Evolutionary conservation across 2,113 vertebrate species (phyloP).

Genomic region (Nerophis lumbriciformis): DNA sequence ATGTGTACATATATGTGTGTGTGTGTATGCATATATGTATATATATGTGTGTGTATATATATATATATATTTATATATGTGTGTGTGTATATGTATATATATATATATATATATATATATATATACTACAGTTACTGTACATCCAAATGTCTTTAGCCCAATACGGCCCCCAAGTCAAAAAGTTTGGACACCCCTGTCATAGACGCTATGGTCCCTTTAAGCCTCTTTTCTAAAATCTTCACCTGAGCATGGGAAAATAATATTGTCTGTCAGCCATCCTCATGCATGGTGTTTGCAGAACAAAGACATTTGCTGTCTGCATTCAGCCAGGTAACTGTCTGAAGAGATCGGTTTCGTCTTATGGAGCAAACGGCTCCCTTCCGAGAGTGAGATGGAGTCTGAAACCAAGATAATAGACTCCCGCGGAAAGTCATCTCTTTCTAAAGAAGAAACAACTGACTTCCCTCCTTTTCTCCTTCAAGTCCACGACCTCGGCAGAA

Average conservation of each 20-base stretch:
- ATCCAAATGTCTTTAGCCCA: too few species aligned
- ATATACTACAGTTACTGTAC: too few species aligned
- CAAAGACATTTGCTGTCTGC: slow-evolving; percentile 33
- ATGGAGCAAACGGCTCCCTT: slow-evolving; percentile 43
- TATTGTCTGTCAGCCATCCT: slow-evolving; percentile 16
- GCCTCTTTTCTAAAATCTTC: too few species aligned
- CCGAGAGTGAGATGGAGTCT: slow-evolving; percentile 51
- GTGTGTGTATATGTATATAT: too few species aligned
- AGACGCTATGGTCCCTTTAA: too few species aligned
- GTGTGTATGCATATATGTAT: too few species aligned
- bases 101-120: too few species aligned
- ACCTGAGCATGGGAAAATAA: background rate
- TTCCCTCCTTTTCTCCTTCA: slow-evolving; percentile 15
- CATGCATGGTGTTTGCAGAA: slow-evolving; percentile 32
- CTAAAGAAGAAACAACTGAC: slow-evolving; percentile 48
- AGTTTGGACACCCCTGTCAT: too few species aligned
- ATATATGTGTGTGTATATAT: too few species aligned
- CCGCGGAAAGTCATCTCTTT: slow-evolving; percentile 60
- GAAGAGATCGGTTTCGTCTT: slow-evolving; percentile 40
- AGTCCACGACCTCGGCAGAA: slow-evolving; percentile 18
- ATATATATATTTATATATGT: too few species aligned
- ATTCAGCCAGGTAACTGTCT: slow-evolving; percentile 26
- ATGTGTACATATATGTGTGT: too few species aligned
- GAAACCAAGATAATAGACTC: slow-evolving; percentile 64
- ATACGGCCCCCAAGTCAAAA: too few species aligned